phyloP scores from a whole-genome alignment of 2,113 vertebrate genomes.

The Noturus placidus region DNA sequence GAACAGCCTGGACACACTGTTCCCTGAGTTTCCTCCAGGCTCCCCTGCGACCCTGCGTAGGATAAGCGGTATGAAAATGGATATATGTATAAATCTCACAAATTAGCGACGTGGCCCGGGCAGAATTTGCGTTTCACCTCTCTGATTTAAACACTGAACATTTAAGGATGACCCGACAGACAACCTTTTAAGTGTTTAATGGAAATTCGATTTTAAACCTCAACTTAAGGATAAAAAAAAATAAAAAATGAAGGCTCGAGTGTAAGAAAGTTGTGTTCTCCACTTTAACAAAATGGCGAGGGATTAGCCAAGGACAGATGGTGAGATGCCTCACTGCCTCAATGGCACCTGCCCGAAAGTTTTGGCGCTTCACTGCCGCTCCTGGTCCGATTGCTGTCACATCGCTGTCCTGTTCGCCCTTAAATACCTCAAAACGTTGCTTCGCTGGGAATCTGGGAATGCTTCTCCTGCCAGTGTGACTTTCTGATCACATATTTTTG shows the following conservation, averaged over 20 bases:
- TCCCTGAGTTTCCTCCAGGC: too few relatives aligned
- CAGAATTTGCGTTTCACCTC: neutral
- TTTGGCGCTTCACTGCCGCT: conserved; percentile 53
- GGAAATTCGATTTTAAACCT: neutral
- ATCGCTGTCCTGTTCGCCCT: conserved; percentile 62
- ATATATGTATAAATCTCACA: neutral
- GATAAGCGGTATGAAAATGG: too few relatives aligned
- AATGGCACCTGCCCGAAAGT: conserved; percentile 65
- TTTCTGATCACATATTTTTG: conserved; percentile 55
- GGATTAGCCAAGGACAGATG: conserved; percentile 63
- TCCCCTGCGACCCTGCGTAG: too few relatives aligned
- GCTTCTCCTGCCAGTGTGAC: conserved; percentile 55
- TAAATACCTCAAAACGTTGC: conserved; percentile 62
- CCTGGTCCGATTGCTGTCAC: conserved; percentile 58
- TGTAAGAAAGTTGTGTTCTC: neutral
- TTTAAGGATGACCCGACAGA: neutral
- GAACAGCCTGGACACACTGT: too few relatives aligned
- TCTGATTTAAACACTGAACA: neutral
- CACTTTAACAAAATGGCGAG: neutral
- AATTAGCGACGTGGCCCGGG: neutral
- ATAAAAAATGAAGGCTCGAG: neutral
- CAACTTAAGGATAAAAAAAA: neutral
- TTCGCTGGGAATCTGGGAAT: conserved; percentile 66
- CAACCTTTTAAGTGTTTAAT: neutral
- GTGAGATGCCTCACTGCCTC: conserved; percentile 62